A percentile compares a stretch with the other conserved stretches of the same genome.
These are phyloP conservation scores for Aurelia sp. DNA, from an alignment of 30 jellyfish, hydroid and myxozoan species.

Conservation along the genomic window DNA sequence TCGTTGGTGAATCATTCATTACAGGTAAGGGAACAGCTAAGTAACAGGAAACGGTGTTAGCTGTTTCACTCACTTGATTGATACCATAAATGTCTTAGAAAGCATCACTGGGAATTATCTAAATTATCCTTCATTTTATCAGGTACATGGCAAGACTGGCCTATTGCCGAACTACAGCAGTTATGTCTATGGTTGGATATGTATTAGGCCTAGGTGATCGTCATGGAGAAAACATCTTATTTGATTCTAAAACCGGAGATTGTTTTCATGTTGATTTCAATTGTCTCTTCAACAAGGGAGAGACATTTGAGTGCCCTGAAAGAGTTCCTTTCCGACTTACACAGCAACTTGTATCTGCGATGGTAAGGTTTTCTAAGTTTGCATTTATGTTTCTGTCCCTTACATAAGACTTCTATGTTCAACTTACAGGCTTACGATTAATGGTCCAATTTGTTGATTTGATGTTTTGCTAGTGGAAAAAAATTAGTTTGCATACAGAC, in stretches of 20 bases:
- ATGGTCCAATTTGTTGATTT: neutral
- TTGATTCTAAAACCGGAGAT: conserved; percentile 97
- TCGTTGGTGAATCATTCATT: too few species aligned
- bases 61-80: too few species aligned
- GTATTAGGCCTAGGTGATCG: conserved; percentile 99
- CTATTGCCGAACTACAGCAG: conserved; percentile 99
- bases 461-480: neutral
- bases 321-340: conserved; percentile 98
- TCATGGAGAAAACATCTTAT: conserved; percentile 98
- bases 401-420: neutral
- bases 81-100: neutral
- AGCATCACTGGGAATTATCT: neutral
- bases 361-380: conserved; percentile 68
- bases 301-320: conserved; percentile 96
- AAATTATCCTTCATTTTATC: neutral
- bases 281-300: conserved; percentile 99
- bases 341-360: conserved; percentile 91
- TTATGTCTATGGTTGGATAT: conserved; percentile 99
- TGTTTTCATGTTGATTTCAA: conserved; percentile 99
- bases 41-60: too few species aligned
- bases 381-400: neutral
- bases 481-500: too few species aligned
- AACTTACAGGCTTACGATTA: neutral
- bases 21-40: too few species aligned
- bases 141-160: conserved; percentile 99